Percentiles rank a stretch among this genome's conserved stretches.
Conservation (phyloP, 2,888 invertebrate genomes). For the Agonum fuliginosum region DNA sequence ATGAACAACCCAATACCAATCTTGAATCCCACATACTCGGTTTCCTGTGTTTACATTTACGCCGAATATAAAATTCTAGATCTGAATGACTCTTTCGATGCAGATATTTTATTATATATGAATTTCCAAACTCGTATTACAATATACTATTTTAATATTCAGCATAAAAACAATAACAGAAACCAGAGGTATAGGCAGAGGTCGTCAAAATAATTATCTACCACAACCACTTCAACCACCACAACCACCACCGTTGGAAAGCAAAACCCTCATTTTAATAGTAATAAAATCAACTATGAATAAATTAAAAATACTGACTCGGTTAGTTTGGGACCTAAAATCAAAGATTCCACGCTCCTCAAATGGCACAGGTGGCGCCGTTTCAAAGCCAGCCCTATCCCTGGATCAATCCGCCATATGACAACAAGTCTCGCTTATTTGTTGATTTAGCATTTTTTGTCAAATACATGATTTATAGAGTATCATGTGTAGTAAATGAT, state of each 20-base stretch:
- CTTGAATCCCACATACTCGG: too few relatives aligned
- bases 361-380: slow-evolving; percentile 48
- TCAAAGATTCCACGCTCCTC: slow-evolving; percentile 37
- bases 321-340: slow-evolving; percentile 64
- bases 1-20: too few relatives aligned
- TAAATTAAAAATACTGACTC: slow-evolving; percentile 38
- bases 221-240: too few relatives aligned
- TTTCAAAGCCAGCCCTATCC: slow-evolving; percentile 40
- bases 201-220: slow-evolving; percentile 38
- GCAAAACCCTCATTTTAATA: slow-evolving; percentile 79
- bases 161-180: slow-evolving; percentile 5
- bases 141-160: too few relatives aligned
- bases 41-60: too few relatives aligned
- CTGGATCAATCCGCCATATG: slow-evolving; percentile 45
- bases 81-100: too few relatives aligned
- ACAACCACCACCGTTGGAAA: slow-evolving; percentile 67
- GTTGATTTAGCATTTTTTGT: not conserved
- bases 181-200: slow-evolving; percentile 49
- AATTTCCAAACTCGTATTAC: too few relatives aligned
- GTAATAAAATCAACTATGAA: slow-evolving; percentile 68
- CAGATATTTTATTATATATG: too few relatives aligned
- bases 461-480: slow-evolving; percentile 3
- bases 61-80: too few relatives aligned
- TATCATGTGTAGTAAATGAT: not conserved
- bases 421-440: not conserved